Percentiles rank a stretch among this genome's conserved stretches.
phyloP scores from a whole-genome alignment of 2,888 invertebrate genomes.

The Oegoconia quadripuncta region DNA sequence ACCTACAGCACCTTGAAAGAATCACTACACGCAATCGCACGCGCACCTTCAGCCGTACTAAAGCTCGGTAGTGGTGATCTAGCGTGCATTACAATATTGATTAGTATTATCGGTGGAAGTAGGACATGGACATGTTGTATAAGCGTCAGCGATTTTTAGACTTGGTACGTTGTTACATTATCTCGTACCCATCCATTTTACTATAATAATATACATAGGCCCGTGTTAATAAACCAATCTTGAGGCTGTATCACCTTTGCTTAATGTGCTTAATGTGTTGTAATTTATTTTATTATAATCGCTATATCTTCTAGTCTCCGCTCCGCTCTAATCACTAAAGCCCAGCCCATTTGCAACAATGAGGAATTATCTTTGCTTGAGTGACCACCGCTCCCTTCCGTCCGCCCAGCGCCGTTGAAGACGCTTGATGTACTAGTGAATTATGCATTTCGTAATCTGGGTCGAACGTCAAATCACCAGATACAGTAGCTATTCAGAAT shows the following conservation, averaged over 20 bases:
- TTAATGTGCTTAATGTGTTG: too few relatives aligned
- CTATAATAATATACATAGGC: too few relatives aligned
- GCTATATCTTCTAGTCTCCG: too few relatives aligned
- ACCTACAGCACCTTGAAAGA: background rate
- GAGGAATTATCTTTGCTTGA: constrained; percentile 55
- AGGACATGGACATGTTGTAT: constrained; percentile 7
- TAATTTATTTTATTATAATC: too few relatives aligned
- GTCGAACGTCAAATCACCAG: too few relatives aligned
- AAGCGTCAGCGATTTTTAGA: constrained; percentile 26
- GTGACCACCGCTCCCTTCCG: constrained; percentile 54
- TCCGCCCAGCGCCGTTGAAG: background rate
- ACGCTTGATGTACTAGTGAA: background rate
- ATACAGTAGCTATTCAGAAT: too few relatives aligned
- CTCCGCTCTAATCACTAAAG: constrained; percentile 18
- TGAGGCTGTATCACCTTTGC: too few relatives aligned
- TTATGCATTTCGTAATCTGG: constrained; percentile 1
- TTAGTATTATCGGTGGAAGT: constrained; percentile 19
- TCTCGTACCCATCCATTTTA: too few relatives aligned
- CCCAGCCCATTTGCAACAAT: constrained; percentile 45
- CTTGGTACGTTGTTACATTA: too few relatives aligned
- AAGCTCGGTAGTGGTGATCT: constrained; percentile 22
- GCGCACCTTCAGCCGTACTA: constrained; percentile 26
- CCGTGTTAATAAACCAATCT: too few relatives aligned
- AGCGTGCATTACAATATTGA: constrained; percentile 24
- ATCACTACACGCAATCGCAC: constrained; percentile 16